Base-by-base conservation (phyloP, 1,140 invertebrate species). In the Pseudomyrmex dendroicus region DNA sequence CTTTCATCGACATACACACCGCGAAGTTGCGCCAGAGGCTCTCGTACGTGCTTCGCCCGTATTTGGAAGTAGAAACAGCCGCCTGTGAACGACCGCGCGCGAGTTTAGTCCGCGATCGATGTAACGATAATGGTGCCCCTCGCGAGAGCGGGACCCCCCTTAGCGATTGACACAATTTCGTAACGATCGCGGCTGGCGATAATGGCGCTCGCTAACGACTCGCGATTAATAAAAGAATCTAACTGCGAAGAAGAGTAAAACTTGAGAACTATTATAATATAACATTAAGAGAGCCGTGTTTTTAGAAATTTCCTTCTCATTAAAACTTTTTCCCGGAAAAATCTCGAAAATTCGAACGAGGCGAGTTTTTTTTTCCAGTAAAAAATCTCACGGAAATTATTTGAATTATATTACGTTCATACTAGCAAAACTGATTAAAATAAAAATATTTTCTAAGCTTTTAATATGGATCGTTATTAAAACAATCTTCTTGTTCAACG, bases 21-120 rank as follows among this genome's bases (percentile, higher is more conserved):
- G 15, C 70, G 74, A 59, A 90, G 86, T 90, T 90, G 89, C 89
- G 89, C 80, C 88, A 85, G 57, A 62, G 48, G 56, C 54, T 50
- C 48, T 50, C 64, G 61, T 68, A 67, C 87, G 84, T 88, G 80
- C 82, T 88, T 90, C 76, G 50, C 12, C 89, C 89, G 83, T 90
- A 90, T 90, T 90, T 89, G 89, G 89, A 90, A 87, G 88, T 88
- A 89, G 89, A 87, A 85, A 64, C 85, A 22, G 83, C 86, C 62
- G 57, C 73, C 4, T 44, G 59, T 61, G 15, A 52, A 64, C 57
- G 63, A 44, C 20, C 25, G 70, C 73, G 70, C 73, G 74, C 68
- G 85, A 48, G 83, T 77, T 88, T 85, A 68, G 76, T 44, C 70
- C 54, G 61, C 56, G 70, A 13, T 56, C 54, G 66, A 76, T 66